phyloP scores from a whole-genome alignment of 2,113 vertebrate genomes.

The Rhea pennata region DNA sequence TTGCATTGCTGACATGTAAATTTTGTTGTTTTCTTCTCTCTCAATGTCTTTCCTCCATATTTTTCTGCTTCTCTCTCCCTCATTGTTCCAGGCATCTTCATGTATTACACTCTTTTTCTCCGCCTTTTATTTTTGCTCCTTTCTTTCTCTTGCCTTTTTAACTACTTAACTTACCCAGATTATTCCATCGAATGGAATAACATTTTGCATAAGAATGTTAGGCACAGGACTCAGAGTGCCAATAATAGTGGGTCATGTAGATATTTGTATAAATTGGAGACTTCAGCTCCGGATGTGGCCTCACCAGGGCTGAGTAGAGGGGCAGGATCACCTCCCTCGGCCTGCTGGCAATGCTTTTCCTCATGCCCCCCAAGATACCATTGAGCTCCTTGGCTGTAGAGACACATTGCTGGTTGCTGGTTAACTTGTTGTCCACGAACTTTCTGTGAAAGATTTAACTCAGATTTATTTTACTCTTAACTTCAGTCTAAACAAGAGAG shows the following conservation, averaged over 20 bases:
- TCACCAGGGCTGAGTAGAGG: no score
- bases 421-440: no score
- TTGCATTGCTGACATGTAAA: not conserved
- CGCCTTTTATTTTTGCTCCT: not conserved
- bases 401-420: no score
- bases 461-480: not conserved
- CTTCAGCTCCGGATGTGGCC: not conserved
- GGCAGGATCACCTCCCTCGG: no score
- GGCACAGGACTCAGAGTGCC: not conserved
- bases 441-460: not conserved
- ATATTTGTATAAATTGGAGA: not conserved
- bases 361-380: no score
- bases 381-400: no score
- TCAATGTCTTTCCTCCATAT: not conserved
- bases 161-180: not conserved
- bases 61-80: not conserved
- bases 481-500: not conserved
- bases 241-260: not conserved
- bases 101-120: not conserved
- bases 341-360: no score
- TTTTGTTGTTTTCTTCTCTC: not conserved
- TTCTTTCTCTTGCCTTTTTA: not conserved
- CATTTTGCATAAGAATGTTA: not conserved
- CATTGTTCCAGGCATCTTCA: no score
- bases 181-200: not conserved